These are phyloP conservation scores for Platysteira castanea DNA, from an alignment of 2,113 vertebrate species.

Conservation along the genomic window DNA sequence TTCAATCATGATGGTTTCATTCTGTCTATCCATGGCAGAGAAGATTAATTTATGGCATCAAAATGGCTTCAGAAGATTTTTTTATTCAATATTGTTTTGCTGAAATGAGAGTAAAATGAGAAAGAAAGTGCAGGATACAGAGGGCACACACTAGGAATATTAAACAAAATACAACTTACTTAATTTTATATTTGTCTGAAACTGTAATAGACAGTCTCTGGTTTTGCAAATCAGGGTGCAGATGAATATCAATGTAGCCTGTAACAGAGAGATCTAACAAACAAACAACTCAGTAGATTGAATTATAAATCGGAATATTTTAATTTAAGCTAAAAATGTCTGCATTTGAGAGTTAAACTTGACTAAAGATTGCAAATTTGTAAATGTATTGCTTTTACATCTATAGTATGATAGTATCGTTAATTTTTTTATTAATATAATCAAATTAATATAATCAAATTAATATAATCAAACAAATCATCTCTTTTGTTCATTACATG, in stretches of 20 bases:
- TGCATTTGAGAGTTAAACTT: neutral
- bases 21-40: neutral
- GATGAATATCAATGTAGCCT: neutral
- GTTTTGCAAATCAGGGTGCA: neutral
- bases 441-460: too few species aligned
- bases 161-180: neutral
- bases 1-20: neutral
- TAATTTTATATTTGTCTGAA: neutral
- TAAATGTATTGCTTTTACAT: neutral
- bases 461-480: too few species aligned
- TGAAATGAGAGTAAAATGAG: neutral
- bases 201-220: neutral
- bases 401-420: neutral
- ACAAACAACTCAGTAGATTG: neutral
- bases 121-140: neutral
- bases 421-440: neutral
- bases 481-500: neutral
- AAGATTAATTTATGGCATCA: neutral
- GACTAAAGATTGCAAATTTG: rapidly evolving
- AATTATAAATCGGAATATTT: neutral
- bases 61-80: neutral
- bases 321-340: neutral
- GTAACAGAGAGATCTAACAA: neutral
- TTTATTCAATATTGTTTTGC: neutral
- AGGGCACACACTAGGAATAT: neutral